Evolutionary conservation across 2,797 vertebrate genomes (phyloP).

Genomic region (Hypotaenidia okinawae): DNA sequence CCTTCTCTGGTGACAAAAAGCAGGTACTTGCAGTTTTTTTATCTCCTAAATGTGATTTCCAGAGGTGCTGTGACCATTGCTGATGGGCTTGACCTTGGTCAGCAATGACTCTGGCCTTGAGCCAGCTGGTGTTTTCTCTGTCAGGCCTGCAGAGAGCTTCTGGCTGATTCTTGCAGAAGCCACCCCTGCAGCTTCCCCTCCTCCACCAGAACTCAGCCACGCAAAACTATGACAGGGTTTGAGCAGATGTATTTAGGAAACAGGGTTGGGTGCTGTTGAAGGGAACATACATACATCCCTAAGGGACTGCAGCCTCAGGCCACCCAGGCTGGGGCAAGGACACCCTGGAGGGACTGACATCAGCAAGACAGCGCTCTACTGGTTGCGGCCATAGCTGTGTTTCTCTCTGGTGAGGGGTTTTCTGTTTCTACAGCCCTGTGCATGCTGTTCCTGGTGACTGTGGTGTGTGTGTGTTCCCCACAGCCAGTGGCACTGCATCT

Average conservation of each 20-base stretch:
- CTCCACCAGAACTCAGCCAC: no score
- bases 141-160: no score
- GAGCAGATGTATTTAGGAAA: neutral
- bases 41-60: no score
- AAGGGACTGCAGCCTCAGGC: neutral
- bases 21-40: no score
- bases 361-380: neutral
- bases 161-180: no score
- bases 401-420: neutral
- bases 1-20: no score
- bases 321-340: fast-evolving
- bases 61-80: no score
- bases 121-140: no score
- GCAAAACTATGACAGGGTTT: no score
- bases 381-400: neutral
- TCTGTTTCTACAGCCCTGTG: neutral
- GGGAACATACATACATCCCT: neutral
- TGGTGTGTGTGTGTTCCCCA: fast-evolving
- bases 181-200: no score
- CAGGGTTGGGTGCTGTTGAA: neutral
- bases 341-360: neutral
- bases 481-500: neutral
- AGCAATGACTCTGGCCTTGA: no score
- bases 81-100: no score
- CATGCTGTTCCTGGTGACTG: fast-evolving